A percentile compares a stretch with the other conserved stretches of the same genome.
Conservation (phyloP, 2,888 invertebrate genomes). For the Hermodice carunculata region DNA sequence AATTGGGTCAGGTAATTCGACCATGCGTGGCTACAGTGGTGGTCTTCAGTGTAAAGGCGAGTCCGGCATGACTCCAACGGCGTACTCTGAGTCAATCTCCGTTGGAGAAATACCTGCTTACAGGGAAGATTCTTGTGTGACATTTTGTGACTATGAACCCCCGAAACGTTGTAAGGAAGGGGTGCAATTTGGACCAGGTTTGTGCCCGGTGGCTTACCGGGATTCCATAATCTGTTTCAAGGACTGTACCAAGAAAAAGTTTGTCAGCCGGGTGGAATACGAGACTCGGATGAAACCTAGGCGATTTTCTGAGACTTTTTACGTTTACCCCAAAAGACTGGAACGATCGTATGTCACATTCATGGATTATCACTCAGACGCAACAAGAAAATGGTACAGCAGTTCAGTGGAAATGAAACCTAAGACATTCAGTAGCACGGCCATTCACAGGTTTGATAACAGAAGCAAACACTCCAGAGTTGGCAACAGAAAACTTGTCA, state of each 20-base stretch:
- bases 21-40: no score
- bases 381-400: constrained; percentile 57
- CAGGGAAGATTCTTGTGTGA: constrained; percentile 46
- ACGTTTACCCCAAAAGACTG: constrained; percentile 50
- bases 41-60: no score
- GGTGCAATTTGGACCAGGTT: constrained; percentile 48
- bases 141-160: constrained; percentile 44
- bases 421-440: constrained; percentile 52
- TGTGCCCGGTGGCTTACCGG: constrained; percentile 49
- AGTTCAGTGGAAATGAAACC: constrained; percentile 59
- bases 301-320: constrained; percentile 51
- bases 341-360: constrained; percentile 49
- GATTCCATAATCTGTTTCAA: constrained; percentile 51
- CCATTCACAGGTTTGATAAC: no score
- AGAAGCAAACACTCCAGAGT: no score
- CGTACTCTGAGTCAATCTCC: constrained; percentile 48
- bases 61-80: background rate
- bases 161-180: constrained; percentile 46
- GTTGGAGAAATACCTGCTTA: constrained; percentile 49
- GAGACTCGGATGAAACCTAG: constrained; percentile 53
- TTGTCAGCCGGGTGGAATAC: constrained; percentile 53
- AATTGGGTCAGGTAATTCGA: no score
- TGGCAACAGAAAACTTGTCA: no score
- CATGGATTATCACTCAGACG: constrained; percentile 56
- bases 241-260: constrained; percentile 51